These are phyloP conservation scores for Patagioenas fasciata DNA, from an alignment of 2,113 vertebrate genomes.

Conservation along the genomic window DNA sequence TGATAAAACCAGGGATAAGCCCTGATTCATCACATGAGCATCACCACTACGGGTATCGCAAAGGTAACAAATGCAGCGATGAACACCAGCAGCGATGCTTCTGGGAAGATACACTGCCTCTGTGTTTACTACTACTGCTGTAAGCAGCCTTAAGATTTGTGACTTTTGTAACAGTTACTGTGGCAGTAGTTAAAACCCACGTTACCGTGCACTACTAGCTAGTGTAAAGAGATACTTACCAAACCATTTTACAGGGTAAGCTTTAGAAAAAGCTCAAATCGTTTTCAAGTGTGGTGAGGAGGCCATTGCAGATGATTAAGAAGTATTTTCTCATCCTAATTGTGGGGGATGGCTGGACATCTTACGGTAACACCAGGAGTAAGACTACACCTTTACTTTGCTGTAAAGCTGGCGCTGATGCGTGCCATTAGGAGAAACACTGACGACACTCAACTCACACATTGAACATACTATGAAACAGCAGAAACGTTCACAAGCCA, in stretches of 20 bases:
- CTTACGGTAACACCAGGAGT: not conserved
- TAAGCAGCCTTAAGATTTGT: not conserved
- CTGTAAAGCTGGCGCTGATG: not conserved
- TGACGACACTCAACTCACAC: slow-evolving; percentile 4
- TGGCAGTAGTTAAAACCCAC: not conserved
- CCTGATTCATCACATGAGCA: not conserved
- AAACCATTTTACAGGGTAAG: not conserved
- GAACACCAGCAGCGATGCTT: not conserved
- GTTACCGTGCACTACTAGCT: not conserved
- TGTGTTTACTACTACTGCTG: not conserved
- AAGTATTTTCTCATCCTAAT: not conserved
- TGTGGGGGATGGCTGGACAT: not conserved
- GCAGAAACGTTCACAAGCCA: slow-evolving; percentile 7
- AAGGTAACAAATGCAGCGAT: fast-evolving
- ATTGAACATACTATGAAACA: not conserved
- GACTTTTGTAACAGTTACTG: not conserved
- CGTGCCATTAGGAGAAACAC: not conserved
- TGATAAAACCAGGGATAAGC: not conserved
- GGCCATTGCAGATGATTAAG: slow-evolving; percentile 32
- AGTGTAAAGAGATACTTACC: slow-evolving; percentile 48
- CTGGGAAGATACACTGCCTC: not conserved
- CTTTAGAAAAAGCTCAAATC: slow-evolving; percentile 4
- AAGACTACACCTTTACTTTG: slow-evolving; percentile 11
- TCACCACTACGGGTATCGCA: not conserved
- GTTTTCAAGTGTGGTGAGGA: not conserved